These are phyloP conservation scores for Circaetus gallicus DNA, from an alignment of 2,113 vertebrate species.

Conservation along the genomic window DNA sequence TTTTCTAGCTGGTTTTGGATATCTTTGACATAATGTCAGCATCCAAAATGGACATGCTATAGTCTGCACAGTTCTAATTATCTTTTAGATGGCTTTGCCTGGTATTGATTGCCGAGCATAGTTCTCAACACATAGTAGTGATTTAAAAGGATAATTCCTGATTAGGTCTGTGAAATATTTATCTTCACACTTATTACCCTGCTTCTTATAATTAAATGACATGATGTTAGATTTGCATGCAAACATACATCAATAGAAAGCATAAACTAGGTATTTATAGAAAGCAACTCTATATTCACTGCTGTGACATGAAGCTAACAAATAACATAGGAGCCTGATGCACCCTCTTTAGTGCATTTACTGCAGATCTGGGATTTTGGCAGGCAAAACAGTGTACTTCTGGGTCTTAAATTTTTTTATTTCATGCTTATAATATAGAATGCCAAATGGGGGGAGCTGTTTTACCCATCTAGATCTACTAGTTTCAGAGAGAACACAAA, in stretches of 20 bases:
- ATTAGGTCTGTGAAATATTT: constrained; percentile 61
- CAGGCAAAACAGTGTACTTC: not conserved
- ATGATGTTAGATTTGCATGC: constrained; percentile 33
- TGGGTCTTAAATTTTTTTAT: not conserved
- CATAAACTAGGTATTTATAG: constrained; percentile 15
- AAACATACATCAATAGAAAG: not conserved
- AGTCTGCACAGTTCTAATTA: constrained; percentile 39
- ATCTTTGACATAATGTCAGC: not conserved
- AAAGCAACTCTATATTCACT: not conserved
- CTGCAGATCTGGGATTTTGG: not conserved
- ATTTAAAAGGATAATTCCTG: constrained; percentile 52
- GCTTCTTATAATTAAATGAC: constrained; percentile 44
- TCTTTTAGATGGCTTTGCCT: constrained; percentile 11
- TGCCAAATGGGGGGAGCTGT: not conserved
- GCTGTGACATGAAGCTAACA: not conserved
- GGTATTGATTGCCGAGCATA: constrained; percentile 32
- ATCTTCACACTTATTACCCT: constrained; percentile 30
- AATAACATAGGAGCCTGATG: not conserved
- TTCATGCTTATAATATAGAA: not conserved
- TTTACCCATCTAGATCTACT: not conserved
- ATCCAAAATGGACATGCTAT: not conserved
- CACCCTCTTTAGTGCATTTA: not conserved
- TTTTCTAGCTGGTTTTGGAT: not conserved
- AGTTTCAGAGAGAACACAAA: not conserved
- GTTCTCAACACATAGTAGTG: constrained; percentile 9